Evolutionary conservation across 2,113 vertebrate species (phyloP).

Genomic region (Sebastes fasciatus): DNA sequence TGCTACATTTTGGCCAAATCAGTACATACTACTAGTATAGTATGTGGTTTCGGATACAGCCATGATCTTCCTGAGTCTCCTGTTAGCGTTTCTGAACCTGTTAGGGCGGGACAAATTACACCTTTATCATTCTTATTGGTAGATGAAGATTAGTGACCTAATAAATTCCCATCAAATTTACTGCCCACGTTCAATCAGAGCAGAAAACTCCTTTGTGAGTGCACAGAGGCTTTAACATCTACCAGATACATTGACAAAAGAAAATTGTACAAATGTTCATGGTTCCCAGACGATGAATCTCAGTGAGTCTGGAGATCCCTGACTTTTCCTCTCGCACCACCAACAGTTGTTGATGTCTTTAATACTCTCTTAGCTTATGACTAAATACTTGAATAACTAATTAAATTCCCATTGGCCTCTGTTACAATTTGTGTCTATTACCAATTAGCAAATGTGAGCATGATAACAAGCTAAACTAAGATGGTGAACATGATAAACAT

Average conservation of each 20-base stretch:
- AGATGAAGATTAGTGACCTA: too few species aligned
- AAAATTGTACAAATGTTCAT: not conserved
- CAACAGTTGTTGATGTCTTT: not conserved
- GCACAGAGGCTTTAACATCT: not conserved
- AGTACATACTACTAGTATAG: too few species aligned
- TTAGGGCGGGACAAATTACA: too few species aligned
- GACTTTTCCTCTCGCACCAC: not conserved
- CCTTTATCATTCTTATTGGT: too few species aligned
- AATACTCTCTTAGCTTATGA: not conserved
- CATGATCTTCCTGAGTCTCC: too few species aligned
- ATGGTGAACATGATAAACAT: not conserved
- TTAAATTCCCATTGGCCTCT: not conserved
- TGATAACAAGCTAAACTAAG: not conserved
- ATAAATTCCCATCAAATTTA: too few species aligned
- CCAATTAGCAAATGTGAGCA: not conserved
- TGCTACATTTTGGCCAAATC: too few species aligned
- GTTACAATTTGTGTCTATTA: not conserved
- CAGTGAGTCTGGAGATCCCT: not conserved
- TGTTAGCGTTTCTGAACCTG: too few species aligned
- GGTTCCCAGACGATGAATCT: not conserved
- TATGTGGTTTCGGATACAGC: too few species aligned
- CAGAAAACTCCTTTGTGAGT: too few species aligned
- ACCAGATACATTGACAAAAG: not conserved
- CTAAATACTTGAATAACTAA: not conserved
- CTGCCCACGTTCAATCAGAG: too few species aligned